These are phyloP conservation scores for Argynnis bischoffii DNA, from an alignment of 2,888 invertebrate genomes.

Conservation along the genomic window DNA sequence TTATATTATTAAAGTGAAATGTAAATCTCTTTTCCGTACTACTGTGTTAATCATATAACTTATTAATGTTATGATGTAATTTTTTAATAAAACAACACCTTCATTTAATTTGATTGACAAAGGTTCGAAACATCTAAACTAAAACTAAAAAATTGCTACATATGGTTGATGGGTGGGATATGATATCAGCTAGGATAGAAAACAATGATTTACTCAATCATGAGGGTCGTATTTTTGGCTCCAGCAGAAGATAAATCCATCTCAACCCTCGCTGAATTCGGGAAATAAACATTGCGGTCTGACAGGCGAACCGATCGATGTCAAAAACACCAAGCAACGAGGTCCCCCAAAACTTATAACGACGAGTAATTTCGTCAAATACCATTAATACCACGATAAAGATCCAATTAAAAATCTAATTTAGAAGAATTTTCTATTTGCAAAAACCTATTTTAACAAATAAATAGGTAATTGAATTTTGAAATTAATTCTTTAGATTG, in stretches of 20 bases:
- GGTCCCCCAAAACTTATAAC: conserved; percentile 34
- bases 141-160: too few species aligned
- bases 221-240: conserved; percentile 60
- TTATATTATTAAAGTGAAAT: conserved; percentile 54
- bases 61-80: too few species aligned
- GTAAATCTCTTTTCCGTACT: conserved; percentile 53
- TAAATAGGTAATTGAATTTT: background rate
- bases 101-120: too few species aligned
- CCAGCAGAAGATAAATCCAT: conserved; percentile 66
- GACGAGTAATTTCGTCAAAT: conserved; percentile 9
- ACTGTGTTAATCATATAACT: too few species aligned
- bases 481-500: background rate
- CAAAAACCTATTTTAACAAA: background rate
- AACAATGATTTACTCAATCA: conserved; percentile 45
- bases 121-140: too few species aligned
- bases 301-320: conserved; percentile 56
- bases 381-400: background rate
- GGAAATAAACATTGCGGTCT: conserved; percentile 66
- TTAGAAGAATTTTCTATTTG: background rate
- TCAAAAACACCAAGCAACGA: conserved; percentile 58
- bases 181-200: conserved; percentile 20
- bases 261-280: conserved; percentile 59
- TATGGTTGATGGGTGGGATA: conserved; percentile 35
- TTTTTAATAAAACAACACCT: too few species aligned
- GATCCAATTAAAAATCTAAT: conserved; percentile 6